A percentile compares a stretch with the other conserved stretches of the same genome.
These are phyloP conservation scores for Eudemis profundana DNA, from an alignment of 2,888 invertebrate species.

Conservation along the genomic window DNA sequence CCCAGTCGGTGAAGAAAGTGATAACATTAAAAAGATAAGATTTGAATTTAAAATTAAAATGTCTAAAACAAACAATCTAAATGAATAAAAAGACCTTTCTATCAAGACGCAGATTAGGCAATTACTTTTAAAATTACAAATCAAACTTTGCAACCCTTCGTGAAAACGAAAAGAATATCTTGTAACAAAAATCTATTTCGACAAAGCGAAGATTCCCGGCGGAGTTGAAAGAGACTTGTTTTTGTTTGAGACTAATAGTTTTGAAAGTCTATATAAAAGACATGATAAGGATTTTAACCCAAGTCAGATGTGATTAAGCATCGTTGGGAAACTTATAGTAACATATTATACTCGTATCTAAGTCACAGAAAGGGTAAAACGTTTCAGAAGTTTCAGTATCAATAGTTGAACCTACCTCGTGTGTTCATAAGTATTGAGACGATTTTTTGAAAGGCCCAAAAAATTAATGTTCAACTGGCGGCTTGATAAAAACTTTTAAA, in stretches of 20 bases:
- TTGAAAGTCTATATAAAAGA: slow-evolving; percentile 18
- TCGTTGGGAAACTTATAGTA: slow-evolving; percentile 1
- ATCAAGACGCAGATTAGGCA: background rate
- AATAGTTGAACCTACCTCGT: no score
- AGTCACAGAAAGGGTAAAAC: no score
- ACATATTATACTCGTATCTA: no score
- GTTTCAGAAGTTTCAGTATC: no score
- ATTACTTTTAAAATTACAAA: slow-evolving; percentile 9
- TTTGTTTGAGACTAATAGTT: slow-evolving; percentile 14
- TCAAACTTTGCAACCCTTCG: background rate
- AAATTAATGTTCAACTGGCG: no score
- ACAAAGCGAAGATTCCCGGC: background rate
- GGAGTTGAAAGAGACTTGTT: slow-evolving; percentile 20
- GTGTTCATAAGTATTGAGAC: no score
- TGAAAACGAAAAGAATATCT: slow-evolving; percentile 5
- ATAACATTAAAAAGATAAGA: background rate
- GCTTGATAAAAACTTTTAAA: no score
- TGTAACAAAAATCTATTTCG: slow-evolving; percentile 16
- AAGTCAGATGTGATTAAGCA: background rate
- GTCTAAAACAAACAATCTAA: background rate
- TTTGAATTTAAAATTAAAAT: background rate
- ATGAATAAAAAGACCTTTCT: background rate
- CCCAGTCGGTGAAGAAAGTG: background rate
- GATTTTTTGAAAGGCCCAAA: no score
- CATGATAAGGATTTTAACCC: slow-evolving; percentile 31